Evolutionary conservation across 2,888 invertebrate species (phyloP).

Genomic region (Syritta pipiens): DNA sequence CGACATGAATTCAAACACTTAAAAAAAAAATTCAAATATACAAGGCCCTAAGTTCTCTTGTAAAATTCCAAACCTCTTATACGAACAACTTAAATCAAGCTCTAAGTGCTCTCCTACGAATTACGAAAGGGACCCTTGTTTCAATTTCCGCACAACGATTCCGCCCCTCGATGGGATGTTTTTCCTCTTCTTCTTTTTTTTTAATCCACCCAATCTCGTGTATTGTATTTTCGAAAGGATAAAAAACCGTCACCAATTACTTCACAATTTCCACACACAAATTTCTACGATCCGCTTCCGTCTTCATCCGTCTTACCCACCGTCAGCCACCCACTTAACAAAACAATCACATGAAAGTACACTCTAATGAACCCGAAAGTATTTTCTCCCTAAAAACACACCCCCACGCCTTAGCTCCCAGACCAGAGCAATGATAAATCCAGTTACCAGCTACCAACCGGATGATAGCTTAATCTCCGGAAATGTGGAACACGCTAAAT

Average conservation of each 20-base stretch:
- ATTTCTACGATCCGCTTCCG: slow-evolving; percentile 5
- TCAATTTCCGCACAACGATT: slow-evolving; percentile 18
- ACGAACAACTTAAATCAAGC: no score
- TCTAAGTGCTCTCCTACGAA: neutral
- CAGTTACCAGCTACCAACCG: slow-evolving; percentile 63
- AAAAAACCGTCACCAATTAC: slow-evolving; percentile 51
- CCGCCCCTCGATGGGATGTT: slow-evolving; percentile 11
- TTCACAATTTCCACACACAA: slow-evolving; percentile 27
- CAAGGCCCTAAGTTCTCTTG: no score
- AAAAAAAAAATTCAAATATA: no score
- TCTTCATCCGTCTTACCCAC: neutral
- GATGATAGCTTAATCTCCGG: slow-evolving; percentile 69
- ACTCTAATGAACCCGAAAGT: slow-evolving; percentile 63
- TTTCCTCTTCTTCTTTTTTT: no score
- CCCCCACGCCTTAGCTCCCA: slow-evolving; percentile 1
- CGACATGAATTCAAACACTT: no score
- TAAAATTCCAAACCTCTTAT: no score
- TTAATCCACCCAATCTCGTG: slow-evolving; percentile 34
- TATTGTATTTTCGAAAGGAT: slow-evolving; percentile 33
- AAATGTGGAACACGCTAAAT: slow-evolving; percentile 69
- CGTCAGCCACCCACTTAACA: slow-evolving; percentile 20
- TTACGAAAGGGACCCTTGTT: neutral
- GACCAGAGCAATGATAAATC: slow-evolving; percentile 58
- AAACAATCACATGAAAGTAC: slow-evolving; percentile 59
- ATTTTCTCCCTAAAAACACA: slow-evolving; percentile 24